These are phyloP conservation scores for Camponotus vicinus DNA, from an alignment of 1,140 invertebrate genomes.

Conservation along the genomic window DNA sequence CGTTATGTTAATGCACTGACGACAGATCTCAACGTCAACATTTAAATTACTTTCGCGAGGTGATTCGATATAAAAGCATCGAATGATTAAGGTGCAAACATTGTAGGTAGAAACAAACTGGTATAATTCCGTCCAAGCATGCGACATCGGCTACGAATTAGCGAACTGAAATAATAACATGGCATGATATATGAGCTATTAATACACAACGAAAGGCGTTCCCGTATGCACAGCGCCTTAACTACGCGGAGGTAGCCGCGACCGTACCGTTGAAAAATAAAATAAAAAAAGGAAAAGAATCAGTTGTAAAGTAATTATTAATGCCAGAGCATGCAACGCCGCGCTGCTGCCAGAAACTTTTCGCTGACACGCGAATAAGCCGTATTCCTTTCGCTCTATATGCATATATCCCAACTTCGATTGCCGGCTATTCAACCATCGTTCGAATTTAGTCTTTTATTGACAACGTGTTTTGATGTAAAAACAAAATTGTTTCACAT, in stretches of 20 bases:
- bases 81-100: conserved; percentile 51
- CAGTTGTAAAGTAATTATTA: conserved; percentile 86
- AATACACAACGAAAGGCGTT: conserved; percentile 65
- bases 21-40: not conserved
- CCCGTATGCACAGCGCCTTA: conserved; percentile 56
- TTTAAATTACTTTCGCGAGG: conserved; percentile 37
- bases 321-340: conserved; percentile 83
- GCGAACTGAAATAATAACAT: conserved; percentile 53
- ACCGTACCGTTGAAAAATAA: conserved; percentile 68
- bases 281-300: conserved; percentile 82
- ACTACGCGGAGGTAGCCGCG: conserved; percentile 34
- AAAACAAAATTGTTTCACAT: not conserved
- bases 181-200: conserved; percentile 49
- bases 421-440: conserved; percentile 73
- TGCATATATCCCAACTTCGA: conserved; percentile 80
- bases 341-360: conserved; percentile 81
- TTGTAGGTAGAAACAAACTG: conserved; percentile 40
- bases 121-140: conserved; percentile 46
- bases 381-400: conserved; percentile 83
- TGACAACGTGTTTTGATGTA: conserved; percentile 71
- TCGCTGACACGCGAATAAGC: conserved; percentile 85
- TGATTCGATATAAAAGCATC: conserved; percentile 36
- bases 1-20: not conserved
- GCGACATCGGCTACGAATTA: conserved; percentile 53
- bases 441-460: conserved; percentile 80